Base-by-base conservation (phyloP, 1,140 invertebrate genomes). In the Euwallacea fornicatus region DNA sequence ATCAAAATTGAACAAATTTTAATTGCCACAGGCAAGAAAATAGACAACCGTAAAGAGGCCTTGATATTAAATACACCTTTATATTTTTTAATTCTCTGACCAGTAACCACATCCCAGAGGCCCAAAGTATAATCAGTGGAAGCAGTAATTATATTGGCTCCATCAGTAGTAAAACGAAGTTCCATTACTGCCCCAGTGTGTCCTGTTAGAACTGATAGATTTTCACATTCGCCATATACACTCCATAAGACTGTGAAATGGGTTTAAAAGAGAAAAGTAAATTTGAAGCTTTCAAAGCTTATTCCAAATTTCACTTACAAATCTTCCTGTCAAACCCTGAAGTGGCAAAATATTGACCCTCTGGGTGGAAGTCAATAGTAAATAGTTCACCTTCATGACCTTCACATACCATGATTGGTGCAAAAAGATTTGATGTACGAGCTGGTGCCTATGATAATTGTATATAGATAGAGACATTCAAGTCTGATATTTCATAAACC, bases 331-430 rank as follows among this genome's bases (percentile, higher is more conserved):
- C 98, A 82, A 96, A 97, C n/a, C 98, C 98, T 44, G 93, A 91
- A 0, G 96, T 97, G 7, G 95, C 95, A 16, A 99, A 82, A 80
- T 97, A 90, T 75, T 94, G 90, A 21, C 98, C 97, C 82, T 99
- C 96, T 1, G 97, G 96, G 82, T 98, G 96, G 83, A 99, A 99
- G 83, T 96, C 93, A 6, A 91, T 85, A 16, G 90, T 89, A 81
- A 96, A 98, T 73, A 99, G 93, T 81, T 99, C 98, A 43, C 96
- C 97, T 81, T 96, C 91, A 82, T 99, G 98, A 0, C 98, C 98
- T 81, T 97, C 93, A 33, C 99, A 82, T 11, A 97, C 85, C 96
- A 99, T 98, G 69, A 98, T 99, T 2, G 98, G 97, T 10, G 96
- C 91, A 78, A 91, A 85, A 0, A 99, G 84, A 75, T 89, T 92